Evolutionary conservation across 2,888 invertebrate species (phyloP).

Genomic region (Nomada fucata): DNA sequence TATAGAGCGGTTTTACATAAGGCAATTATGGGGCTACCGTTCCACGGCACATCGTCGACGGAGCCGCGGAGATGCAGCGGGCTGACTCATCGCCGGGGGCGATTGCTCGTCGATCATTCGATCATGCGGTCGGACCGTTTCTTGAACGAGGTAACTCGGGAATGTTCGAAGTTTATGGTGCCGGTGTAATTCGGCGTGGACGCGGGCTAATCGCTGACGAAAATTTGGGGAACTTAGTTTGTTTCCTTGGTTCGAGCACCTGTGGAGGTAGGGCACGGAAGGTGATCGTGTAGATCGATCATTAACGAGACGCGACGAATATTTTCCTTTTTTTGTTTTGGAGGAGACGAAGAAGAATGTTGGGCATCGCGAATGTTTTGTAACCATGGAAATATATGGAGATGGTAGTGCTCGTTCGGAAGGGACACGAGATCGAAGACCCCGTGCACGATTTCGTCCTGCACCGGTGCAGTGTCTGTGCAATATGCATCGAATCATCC

Average conservation of each 20-base stretch:
- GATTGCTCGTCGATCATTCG: background rate
- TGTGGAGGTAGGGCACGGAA: too few relatives aligned
- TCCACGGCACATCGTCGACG: conserved; percentile 17
- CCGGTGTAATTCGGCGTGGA: background rate
- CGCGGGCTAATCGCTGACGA: too few relatives aligned
- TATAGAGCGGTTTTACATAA: conserved; percentile 59
- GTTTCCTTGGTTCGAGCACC: too few relatives aligned
- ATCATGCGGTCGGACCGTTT: background rate
- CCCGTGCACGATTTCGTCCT: conserved; percentile 55
- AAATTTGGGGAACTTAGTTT: too few relatives aligned
- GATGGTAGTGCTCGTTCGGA: conserved; percentile 1
- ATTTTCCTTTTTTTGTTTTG: too few relatives aligned
- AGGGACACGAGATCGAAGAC: conserved; percentile 50
- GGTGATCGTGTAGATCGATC: too few relatives aligned
- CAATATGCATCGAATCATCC: conserved; percentile 71
- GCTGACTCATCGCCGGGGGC: conserved; percentile 17
- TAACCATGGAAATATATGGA: background rate
- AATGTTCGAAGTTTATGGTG: background rate
- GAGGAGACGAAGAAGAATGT: too few relatives aligned
- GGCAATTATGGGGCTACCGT: conserved; percentile 44
- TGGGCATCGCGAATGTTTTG: too few relatives aligned
- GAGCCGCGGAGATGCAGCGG: background rate
- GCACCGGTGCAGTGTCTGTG: conserved; percentile 50
- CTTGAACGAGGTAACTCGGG: background rate
- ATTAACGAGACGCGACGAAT: too few relatives aligned